Evolutionary conservation across 2,113 vertebrate genomes (phyloP), one percentile per base, ranked within the genome.

Genomic region (Sphyrna mokarran): DNA sequence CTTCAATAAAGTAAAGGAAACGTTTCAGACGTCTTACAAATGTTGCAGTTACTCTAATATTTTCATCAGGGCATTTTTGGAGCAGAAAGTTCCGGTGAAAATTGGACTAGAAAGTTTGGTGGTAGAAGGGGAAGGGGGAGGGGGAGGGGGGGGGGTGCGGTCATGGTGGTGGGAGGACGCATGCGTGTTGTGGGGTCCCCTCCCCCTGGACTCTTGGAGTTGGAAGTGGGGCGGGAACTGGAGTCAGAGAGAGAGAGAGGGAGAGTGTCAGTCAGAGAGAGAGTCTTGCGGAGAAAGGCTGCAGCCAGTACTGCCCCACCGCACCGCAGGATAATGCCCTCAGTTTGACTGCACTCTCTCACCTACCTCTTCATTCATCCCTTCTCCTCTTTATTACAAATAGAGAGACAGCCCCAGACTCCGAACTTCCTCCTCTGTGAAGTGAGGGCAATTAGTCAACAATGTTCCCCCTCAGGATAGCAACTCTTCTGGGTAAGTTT

Each of bases 231-330:
- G 33, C 29, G 26, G 33, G 72, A 33, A 9, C 29, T 6, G 33
- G 5, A 61, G 0, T 16, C 29, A 16, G 16, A 14, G 14, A 18
- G 16, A 13, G 37, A 83, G 80, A 48, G 43, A 48, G 43, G 3
- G 43, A 48, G 43, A 48, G 43, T 37, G 43, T 37, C 68, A 63
- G 61, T 26, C 16, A 69, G 2, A 9, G 70, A 0, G 70, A 72
- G 70, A 33, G 76, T 2, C 96, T 95, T 96, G 96, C 96, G 95
- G 96, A 96, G 95, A 96, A 96, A 96, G 96, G 78, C 14, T 40
- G 14, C 95, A 95, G 48, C 48, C 4, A 54, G 96, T 96, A 90
- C 70, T 96, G 96, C 96, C 95, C 96, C 90, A 96, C 96, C 96
- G 95, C 96, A 96, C 96, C 95, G 95, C 96, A 95, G 93, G 96